Percentiles rank a stretch among this genome's conserved stretches.
These are phyloP conservation scores for Gobionotothen gibberifrons DNA, from an alignment of 2,797 vertebrate species.

Conservation along the genomic window DNA sequence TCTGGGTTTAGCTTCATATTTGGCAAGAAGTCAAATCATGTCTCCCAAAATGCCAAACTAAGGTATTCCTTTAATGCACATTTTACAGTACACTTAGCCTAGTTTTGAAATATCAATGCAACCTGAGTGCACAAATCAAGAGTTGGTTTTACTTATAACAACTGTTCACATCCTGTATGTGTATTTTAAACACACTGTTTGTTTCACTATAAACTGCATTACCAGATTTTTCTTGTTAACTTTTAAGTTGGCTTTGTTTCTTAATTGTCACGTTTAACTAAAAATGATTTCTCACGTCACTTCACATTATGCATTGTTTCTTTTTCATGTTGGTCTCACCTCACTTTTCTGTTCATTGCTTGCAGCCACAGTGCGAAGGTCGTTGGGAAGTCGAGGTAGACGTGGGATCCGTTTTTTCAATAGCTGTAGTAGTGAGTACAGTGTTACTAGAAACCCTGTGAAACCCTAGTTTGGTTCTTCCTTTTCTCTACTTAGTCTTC, in stretches of 20 bases:
- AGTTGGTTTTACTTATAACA: conserved; percentile 42
- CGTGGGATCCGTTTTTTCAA: conserved; percentile 88
- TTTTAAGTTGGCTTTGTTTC: conserved; percentile 39
- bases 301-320: conserved; percentile 72
- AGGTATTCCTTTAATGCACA: not conserved
- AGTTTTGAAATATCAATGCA: too few relatives aligned
- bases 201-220: conserved; percentile 49
- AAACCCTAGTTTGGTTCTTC: conserved; percentile 74
- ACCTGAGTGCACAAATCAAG: conserved; percentile 10
- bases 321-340: conserved; percentile 79
- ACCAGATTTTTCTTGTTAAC: conserved; percentile 26
- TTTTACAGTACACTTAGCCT: not conserved
- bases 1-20: not conserved
- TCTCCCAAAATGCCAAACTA: not conserved
- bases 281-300: conserved; percentile 62
- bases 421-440: conserved; percentile 90
- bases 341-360: conserved; percentile 93
- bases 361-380: conserved; percentile 92
- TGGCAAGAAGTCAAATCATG: not conserved
- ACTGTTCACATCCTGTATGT: conserved; percentile 29
- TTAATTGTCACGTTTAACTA: conserved; percentile 46
- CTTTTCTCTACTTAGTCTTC: conserved; percentile 53
- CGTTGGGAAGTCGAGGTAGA: conserved; percentile 97
- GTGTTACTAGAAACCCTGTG: conserved; percentile 80
- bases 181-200: conserved; percentile 26